These are phyloP conservation scores for Pristionchus japonicus DNA, from an alignment of 2,888 invertebrate species.

Conservation along the genomic window DNA sequence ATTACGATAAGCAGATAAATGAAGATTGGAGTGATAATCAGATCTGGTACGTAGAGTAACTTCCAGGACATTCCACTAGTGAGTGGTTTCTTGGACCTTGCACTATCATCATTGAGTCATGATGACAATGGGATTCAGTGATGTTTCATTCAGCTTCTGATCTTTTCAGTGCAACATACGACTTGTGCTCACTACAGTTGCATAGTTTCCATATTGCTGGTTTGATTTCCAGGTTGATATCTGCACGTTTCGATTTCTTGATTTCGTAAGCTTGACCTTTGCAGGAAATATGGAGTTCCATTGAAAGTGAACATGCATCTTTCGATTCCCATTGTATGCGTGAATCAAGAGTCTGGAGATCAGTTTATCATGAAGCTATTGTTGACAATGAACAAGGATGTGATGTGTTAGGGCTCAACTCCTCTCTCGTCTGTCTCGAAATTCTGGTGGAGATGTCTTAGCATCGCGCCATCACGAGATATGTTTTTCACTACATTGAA, in stretches of 20 bases:
- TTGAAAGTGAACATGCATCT: neutral
- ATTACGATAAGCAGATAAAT: neutral
- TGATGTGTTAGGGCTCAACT: neutral
- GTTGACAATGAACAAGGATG: neutral
- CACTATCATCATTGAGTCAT: neutral
- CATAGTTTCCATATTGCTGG: no score
- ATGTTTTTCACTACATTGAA: no score
- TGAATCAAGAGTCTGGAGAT: neutral
- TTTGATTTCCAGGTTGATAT: no score
- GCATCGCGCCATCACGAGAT: neutral
- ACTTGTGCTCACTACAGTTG: no score
- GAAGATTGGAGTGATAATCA: neutral
- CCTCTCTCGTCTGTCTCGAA: no score
- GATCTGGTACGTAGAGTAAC: neutral
- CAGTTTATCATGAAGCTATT: neutral
- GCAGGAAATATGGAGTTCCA: no score
- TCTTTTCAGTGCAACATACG: no score
- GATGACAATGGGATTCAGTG: neutral
- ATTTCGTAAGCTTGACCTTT: neutral
- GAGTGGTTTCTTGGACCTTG: neutral
- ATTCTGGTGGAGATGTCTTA: neutral
- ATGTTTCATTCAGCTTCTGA: neutral
- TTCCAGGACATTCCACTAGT: neutral
- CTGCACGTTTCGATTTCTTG: no score
- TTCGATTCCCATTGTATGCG: neutral